Conservation (phyloP, 2,888 invertebrate genomes). For the Acronicta alni region DNA sequence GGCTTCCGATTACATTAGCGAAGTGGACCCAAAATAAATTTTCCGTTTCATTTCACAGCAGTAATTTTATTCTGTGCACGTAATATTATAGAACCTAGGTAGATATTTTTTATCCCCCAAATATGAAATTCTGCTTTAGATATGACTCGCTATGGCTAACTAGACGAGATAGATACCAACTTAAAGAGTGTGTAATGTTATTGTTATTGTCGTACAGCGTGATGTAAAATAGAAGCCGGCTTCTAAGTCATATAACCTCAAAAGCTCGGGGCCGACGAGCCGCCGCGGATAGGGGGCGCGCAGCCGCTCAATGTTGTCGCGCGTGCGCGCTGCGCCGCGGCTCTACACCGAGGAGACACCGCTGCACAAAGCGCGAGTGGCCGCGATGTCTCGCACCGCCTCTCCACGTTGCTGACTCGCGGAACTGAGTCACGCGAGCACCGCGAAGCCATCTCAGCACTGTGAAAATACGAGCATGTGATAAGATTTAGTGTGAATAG, state of each 20-base stretch:
- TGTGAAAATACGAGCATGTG: conserved; percentile 79
- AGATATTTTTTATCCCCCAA: conserved; percentile 9
- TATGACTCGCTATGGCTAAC: conserved; percentile 57
- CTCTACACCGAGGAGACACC: conserved; percentile 64
- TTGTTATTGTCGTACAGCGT: conserved; percentile 77
- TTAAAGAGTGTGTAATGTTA: conserved; percentile 73
- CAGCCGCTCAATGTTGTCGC: conserved; percentile 86
- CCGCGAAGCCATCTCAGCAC: conserved; percentile 59
- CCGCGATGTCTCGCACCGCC: conserved; percentile 76
- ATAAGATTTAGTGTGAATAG: conserved; percentile 69
- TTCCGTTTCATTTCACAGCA: conserved; percentile 59
- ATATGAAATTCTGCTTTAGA: conserved; percentile 22
- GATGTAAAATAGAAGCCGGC: conserved; percentile 78
- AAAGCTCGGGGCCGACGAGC: conserved; percentile 72
- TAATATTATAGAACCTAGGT: conserved; percentile 17
- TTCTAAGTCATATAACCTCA: conserved; percentile 85
- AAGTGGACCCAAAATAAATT: conserved; percentile 63
- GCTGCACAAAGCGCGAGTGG: conserved; percentile 81
- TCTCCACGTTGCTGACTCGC: conserved; percentile 70
- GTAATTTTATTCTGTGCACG: conserved; percentile 33
- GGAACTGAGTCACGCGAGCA: conserved; percentile 60
- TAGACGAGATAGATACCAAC: conserved; percentile 53
- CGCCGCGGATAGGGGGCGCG: conserved; percentile 74
- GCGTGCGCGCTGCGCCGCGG: conserved; percentile 73
- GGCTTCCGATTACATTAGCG: conserved; percentile 59